phyloP scores from a whole-genome alignment of 2,113 vertebrate genomes.

The Hiodon tergisus region DNA sequence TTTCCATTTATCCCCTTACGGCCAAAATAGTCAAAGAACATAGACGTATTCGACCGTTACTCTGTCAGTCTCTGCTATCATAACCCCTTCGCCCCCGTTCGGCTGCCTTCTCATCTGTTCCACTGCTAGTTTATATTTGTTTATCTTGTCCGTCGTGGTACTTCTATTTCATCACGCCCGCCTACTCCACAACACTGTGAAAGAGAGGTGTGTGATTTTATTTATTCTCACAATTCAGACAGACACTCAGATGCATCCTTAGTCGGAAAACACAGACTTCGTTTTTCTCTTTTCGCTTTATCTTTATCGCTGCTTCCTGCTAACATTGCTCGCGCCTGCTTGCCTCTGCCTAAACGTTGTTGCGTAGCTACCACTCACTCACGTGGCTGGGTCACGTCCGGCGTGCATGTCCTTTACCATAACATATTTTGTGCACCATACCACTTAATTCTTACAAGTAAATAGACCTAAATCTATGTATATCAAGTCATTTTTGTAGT shows the following conservation, averaged over 20 bases:
- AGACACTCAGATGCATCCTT: constrained; percentile 32
- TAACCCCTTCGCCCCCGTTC: constrained; percentile 37
- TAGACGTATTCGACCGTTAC: background rate
- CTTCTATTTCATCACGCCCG: constrained; percentile 59
- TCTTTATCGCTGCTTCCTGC: constrained; percentile 65
- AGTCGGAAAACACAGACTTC: constrained; percentile 46
- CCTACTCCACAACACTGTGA: constrained; percentile 11
- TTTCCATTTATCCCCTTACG: background rate
- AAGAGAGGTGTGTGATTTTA: background rate
- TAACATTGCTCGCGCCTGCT: constrained; percentile 58
- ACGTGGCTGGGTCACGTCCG: constrained; percentile 34
- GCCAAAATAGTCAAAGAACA: no score
- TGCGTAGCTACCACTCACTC: background rate
- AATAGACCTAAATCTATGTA: no score
- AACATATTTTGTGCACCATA: no score
- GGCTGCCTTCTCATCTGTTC: constrained; percentile 50
- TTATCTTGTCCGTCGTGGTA: constrained; percentile 51
- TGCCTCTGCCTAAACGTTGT: constrained; percentile 26
- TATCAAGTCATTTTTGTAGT: no score
- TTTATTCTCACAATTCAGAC: constrained; percentile 7
- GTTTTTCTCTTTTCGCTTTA: constrained; percentile 46
- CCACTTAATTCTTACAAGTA: no score
- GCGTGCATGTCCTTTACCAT: constrained; percentile 48
- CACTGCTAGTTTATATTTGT: constrained; percentile 62
- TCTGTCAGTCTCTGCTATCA: constrained; percentile 32